Conservation (phyloP, 2,888 invertebrate species). For the Apotomis betuletana region DNA sequence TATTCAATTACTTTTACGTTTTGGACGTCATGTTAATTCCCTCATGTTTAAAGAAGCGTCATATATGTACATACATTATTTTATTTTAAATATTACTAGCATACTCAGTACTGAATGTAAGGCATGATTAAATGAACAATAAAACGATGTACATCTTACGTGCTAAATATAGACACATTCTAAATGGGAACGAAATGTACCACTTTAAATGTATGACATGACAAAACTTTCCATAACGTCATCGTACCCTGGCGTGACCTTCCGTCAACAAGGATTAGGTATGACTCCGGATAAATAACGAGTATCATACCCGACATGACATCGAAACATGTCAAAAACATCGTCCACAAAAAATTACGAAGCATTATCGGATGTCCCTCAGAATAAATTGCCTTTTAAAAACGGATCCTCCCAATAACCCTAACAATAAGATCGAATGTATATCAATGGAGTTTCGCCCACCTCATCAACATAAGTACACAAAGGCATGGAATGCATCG, state of each 20-base stretch:
- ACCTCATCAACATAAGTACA: constrained; percentile 81
- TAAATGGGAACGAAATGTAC: not conserved
- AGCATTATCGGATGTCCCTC: constrained; percentile 71
- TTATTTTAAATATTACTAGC: too few relatives aligned
- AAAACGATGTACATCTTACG: too few relatives aligned
- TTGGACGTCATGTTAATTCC: too few relatives aligned
- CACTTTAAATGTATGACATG: not conserved
- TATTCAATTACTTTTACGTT: too few relatives aligned
- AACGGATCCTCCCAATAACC: constrained; percentile 72
- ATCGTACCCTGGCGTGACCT: constrained; percentile 42
- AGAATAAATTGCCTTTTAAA: constrained; percentile 77
- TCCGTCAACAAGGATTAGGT: constrained; percentile 44
- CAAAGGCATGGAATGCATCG: constrained; percentile 74
- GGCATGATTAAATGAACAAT: too few relatives aligned
- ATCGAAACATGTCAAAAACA: constrained; percentile 52
- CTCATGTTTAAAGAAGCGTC: too few relatives aligned
- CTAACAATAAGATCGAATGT: constrained; percentile 77
- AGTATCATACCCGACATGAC: constrained; percentile 53
- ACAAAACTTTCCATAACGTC: constrained; percentile 36
- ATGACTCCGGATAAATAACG: constrained; percentile 48
- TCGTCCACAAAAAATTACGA: constrained; percentile 61
- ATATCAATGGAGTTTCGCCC: constrained; percentile 80
- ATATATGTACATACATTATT: too few relatives aligned
- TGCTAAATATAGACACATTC: too few relatives aligned
- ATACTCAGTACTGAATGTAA: too few relatives aligned